phyloP scores from a whole-genome alignment of 1,140 invertebrate species.

The Periplaneta americana region DNA sequence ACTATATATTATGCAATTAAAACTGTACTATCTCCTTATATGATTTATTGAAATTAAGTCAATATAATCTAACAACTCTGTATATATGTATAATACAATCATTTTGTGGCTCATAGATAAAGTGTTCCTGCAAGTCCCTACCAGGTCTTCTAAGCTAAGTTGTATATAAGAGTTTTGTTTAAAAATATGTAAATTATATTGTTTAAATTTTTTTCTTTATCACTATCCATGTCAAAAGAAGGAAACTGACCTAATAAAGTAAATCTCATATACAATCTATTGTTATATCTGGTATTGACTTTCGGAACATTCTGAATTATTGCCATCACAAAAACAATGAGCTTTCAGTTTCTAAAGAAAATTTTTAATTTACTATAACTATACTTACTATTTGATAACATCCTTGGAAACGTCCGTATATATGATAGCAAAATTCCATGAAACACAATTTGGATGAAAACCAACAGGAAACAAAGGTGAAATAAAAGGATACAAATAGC shows the following conservation, averaged over 20 bases:
- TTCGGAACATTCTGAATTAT: background rate
- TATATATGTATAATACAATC: background rate
- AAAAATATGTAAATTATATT: background rate
- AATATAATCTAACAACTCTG: background rate
- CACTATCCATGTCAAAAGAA: background rate
- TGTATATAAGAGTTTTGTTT: background rate
- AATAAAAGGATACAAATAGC: constrained; percentile 6
- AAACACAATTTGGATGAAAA: constrained; percentile 22
- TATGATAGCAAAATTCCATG: constrained; percentile 22
- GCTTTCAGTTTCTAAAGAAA: background rate
- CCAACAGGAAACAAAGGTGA: constrained; percentile 15
- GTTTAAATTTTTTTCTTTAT: background rate
- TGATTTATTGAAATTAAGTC: background rate
- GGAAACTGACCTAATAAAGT: background rate
- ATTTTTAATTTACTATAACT: background rate
- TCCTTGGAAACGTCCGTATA: constrained; percentile 20
- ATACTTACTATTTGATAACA: constrained; percentile 22
- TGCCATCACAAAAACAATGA: background rate
- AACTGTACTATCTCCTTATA: background rate
- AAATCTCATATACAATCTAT: background rate
- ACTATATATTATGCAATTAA: background rate
- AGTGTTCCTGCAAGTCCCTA: background rate
- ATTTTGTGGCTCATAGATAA: background rate
- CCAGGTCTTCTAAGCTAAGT: background rate
- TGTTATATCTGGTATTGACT: background rate